Percentiles rank a stretch among this genome's conserved stretches.
These are phyloP conservation scores for Drymonia ruficornis DNA, from an alignment of 2,888 invertebrate species.

Conservation along the genomic window DNA sequence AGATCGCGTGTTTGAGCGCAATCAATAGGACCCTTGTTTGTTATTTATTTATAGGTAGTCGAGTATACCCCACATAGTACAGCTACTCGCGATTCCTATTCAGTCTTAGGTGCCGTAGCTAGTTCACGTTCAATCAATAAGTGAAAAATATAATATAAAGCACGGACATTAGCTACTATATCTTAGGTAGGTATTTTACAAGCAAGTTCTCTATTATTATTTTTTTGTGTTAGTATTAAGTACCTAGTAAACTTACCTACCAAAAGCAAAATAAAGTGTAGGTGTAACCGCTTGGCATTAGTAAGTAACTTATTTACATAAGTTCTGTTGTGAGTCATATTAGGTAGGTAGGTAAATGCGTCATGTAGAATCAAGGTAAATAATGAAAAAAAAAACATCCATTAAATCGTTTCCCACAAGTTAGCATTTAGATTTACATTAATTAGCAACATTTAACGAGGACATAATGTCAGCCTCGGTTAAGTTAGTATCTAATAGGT, in stretches of 20 bases:
- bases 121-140: not conserved
- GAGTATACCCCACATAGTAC: not conserved
- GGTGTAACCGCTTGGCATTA: not conserved
- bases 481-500: no score
- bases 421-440: no score
- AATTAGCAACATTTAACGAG: no score
- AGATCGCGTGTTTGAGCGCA: conserved; percentile 27
- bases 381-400: not conserved
- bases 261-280: no score
- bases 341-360: not conserved
- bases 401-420: not conserved
- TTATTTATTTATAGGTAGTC: conserved; percentile 1
- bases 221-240: no score
- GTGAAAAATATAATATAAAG: no score
- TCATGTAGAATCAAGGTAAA: not conserved
- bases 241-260: no score
- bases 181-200: no score
- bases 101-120: no score
- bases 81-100: not conserved
- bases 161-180: no score
- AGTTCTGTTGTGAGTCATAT: not conserved
- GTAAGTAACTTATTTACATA: conserved; percentile 10
- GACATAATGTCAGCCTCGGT: no score
- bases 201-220: no score
- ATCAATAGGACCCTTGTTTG: conserved; percentile 15